These are phyloP conservation scores for Tenthredo livida DNA, from an alignment of 2,888 invertebrate species.

Conservation along the genomic window DNA sequence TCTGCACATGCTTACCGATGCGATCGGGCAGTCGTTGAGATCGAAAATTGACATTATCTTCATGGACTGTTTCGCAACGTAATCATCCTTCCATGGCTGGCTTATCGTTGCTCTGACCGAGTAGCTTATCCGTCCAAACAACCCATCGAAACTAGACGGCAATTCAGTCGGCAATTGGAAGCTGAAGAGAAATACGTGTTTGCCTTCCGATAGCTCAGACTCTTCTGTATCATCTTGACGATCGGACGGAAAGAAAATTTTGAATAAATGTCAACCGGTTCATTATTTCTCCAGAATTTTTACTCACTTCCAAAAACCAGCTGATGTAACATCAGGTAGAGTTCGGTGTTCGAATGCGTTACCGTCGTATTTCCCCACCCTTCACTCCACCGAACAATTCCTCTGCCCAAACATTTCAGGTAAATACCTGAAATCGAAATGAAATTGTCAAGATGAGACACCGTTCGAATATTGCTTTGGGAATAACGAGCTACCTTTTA, in stretches of 20 bases:
- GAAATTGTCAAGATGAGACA: neutral
- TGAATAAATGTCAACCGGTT: neutral
- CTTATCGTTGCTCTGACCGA: constrained; percentile 11
- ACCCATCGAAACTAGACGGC: constrained; percentile 21
- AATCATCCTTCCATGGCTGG: constrained; percentile 20
- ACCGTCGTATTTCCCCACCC: constrained; percentile 33
- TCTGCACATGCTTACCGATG: neutral
- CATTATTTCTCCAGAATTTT: neutral
- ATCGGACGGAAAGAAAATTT: neutral
- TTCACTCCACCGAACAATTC: constrained; percentile 37
- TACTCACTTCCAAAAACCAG: constrained; percentile 43
- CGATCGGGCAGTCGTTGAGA: constrained; percentile 3
- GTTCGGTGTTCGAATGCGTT: constrained; percentile 8
- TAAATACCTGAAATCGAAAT: constrained; percentile 18
- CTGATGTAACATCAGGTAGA: constrained; percentile 17
- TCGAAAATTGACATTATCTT: constrained; percentile 34
- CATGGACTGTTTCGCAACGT: constrained; percentile 22
- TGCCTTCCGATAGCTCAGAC: constrained; percentile 7
- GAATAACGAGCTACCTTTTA: neutral
- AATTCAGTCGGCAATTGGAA: constrained; percentile 28
- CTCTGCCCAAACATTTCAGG: constrained; percentile 33
- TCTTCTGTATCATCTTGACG: constrained; percentile 18
- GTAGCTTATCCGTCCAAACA: constrained; percentile 8
- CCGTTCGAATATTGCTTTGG: neutral
- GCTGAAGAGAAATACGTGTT: constrained; percentile 20